A percentile compares a stretch with the other conserved stretches of the same genome.
These are phyloP conservation scores for Hemicentrotus pulcherrimus DNA, from an alignment of 35 echinoderm and acorn worm genomes.

Conservation along the genomic window DNA sequence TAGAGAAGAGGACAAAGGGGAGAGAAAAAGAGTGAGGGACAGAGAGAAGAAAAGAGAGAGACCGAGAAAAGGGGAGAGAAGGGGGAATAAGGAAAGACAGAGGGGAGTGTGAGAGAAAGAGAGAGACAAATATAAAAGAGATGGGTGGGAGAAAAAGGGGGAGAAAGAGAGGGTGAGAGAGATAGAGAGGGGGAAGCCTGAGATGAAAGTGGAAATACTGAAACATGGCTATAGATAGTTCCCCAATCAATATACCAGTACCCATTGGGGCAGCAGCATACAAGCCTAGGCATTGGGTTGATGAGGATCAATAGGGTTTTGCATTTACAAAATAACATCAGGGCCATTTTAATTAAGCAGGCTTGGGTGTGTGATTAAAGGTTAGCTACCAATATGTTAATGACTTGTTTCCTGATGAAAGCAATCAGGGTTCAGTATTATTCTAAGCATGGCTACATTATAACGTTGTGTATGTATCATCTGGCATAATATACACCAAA, in stretches of 20 bases:
- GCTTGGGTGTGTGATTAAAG: neutral
- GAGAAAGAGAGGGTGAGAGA: neutral
- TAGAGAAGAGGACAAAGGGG: too few species aligned
- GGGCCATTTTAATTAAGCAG: neutral
- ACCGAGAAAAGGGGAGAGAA: neutral
- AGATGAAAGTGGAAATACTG: neutral
- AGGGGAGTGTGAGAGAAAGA: neutral
- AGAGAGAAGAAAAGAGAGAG: neutral
- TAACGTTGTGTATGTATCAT: neutral
- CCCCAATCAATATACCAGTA: neutral
- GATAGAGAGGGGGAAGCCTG: neutral
- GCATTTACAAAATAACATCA: neutral
- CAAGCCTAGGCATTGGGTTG: neutral
- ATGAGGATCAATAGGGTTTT: slow-evolving; percentile 18
- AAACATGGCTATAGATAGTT: neutral
- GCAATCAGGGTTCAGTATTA: neutral
- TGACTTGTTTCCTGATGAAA: neutral
- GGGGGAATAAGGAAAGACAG: neutral
- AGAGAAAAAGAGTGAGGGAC: neutral
- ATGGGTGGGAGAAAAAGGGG: neutral
- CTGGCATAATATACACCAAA: neutral
- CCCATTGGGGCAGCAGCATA: neutral
- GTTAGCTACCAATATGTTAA: neutral
- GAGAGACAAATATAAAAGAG: neutral
- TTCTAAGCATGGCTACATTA: neutral